Conservation (phyloP, 1,140 invertebrate species). For the Batillaria attramentaria region DNA sequence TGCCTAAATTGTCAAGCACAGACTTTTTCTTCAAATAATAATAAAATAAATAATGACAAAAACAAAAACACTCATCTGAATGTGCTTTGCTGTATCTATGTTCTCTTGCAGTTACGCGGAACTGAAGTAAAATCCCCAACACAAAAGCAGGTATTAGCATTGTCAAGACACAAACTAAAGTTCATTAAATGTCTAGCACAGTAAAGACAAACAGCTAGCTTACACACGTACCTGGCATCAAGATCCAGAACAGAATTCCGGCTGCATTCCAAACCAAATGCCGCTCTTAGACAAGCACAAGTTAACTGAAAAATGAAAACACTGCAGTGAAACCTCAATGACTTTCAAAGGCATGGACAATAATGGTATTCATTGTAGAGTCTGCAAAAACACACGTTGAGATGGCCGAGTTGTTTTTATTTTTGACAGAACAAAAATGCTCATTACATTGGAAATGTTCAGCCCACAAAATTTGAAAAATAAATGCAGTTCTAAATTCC, state of each 20-base stretch:
- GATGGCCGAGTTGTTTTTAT: no score
- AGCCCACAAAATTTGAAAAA: no score
- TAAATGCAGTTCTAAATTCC: no score
- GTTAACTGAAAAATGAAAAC: slow-evolving; percentile 58
- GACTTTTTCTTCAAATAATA: neutral
- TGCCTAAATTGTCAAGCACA: neutral
- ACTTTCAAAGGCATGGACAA: neutral
- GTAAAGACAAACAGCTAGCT: neutral
- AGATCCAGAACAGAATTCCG: slow-evolving; percentile 74
- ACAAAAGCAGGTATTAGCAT: neutral
- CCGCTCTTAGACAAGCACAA: slow-evolving; percentile 70
- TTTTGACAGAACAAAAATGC: no score
- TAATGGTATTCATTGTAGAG: neutral
- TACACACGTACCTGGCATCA: slow-evolving; percentile 74
- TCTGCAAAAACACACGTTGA: no score
- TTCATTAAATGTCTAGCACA: no score
- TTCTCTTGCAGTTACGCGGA: no score
- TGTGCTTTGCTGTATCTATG: neutral
- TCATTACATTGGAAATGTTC: no score
- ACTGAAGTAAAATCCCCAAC: no score
- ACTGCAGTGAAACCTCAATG: neutral
- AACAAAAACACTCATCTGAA: slow-evolving; percentile 1
- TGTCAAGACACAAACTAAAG: slow-evolving; percentile 4
- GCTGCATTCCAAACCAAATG: slow-evolving; percentile 71
- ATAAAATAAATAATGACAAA: neutral